These are phyloP conservation scores for Falco punctatus DNA, from an alignment of 2,113 vertebrate species.

Conservation along the genomic window DNA sequence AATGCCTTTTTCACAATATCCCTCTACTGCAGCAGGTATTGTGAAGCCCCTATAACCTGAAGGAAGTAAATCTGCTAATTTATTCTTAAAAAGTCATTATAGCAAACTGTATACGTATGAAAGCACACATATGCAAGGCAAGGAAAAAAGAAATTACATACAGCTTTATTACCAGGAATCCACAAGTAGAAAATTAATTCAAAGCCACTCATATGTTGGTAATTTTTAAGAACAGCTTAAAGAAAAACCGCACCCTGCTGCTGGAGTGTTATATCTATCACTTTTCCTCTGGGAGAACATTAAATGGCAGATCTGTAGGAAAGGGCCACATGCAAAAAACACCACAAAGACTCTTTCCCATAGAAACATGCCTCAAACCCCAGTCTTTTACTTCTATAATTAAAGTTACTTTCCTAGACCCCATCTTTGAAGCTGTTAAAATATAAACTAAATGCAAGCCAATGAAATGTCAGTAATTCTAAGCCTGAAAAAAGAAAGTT, in stretches of 20 bases:
- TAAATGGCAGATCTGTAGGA: neutral
- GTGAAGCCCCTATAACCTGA: neutral
- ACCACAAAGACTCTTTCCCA: neutral
- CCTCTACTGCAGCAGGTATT: neutral
- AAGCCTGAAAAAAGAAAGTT: neutral
- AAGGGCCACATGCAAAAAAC: neutral
- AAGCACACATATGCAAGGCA: neutral
- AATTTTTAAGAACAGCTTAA: neutral
- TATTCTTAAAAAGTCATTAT: neutral
- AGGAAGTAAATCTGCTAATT: neutral
- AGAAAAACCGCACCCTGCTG: neutral
- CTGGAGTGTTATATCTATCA: neutral
- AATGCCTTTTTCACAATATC: constrained; percentile 12
- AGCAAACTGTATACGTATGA: neutral
- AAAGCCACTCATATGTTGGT: neutral
- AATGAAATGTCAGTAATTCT: neutral
- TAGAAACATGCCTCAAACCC: neutral
- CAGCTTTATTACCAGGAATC: neutral
- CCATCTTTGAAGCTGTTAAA: neutral
- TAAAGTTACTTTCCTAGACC: neutral
- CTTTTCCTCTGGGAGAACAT: neutral
- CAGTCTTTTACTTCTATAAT: neutral
- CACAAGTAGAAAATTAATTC: neutral
- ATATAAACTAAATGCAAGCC: neutral
- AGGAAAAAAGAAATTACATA: neutral